Evolutionary conservation across 2,797 vertebrate genomes (phyloP).

Genomic region (Artibeus jamaicensis): DNA sequence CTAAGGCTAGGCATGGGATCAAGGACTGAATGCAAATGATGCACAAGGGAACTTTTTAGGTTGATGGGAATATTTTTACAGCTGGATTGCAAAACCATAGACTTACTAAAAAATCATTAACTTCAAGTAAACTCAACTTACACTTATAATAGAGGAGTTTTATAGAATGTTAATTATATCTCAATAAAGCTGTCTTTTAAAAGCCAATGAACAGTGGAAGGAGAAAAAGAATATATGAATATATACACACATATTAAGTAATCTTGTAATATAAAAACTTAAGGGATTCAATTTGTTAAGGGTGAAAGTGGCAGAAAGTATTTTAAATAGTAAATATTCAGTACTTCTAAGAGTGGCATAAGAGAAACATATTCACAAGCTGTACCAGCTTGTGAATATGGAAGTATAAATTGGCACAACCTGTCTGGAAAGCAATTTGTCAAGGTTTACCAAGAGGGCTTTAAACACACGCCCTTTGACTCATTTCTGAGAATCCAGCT

Average conservation of each 20-base stretch:
- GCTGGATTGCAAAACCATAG: not conserved
- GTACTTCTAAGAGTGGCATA: not conserved
- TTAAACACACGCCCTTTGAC: not conserved
- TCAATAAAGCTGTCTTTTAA: slow-evolving; percentile 13
- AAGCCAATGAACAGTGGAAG: not conserved
- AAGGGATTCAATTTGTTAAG: not conserved
- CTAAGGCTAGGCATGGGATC: not conserved
- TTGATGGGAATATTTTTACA: not conserved
- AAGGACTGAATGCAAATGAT: not conserved
- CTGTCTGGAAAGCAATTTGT: not conserved
- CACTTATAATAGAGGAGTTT: slow-evolving; percentile 5
- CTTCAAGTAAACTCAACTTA: not conserved
- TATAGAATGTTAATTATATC: not conserved
- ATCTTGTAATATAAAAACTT: slow-evolving; percentile 12
- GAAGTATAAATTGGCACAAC: not conserved
- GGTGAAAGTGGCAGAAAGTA: not conserved
- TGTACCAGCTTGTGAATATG: too few relatives aligned
- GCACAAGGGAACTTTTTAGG: not conserved
- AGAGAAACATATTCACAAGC: slow-evolving; percentile 23
- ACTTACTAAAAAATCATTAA: slow-evolving; percentile 20
- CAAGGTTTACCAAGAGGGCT: not conserved
- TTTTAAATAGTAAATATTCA: not conserved
- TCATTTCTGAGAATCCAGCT: not conserved
- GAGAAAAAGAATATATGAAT: not conserved
- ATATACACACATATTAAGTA: not conserved